phyloP scores from a whole-genome alignment of 2,113 vertebrate genomes.

The Dolichallabes microphthalmus region DNA sequence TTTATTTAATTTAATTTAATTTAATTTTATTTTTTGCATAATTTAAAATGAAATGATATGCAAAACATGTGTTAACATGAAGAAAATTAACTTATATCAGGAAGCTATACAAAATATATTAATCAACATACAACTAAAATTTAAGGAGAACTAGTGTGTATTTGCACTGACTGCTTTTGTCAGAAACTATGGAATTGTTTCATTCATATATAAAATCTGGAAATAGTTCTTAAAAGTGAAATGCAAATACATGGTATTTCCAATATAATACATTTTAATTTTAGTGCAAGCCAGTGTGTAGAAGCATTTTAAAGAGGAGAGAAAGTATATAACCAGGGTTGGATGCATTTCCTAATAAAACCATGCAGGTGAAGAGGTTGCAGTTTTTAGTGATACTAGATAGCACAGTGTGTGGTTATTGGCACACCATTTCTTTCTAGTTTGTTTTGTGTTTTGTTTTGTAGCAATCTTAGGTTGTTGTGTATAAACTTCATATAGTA shows the following conservation, averaged over 20 bases:
- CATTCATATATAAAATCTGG: not conserved
- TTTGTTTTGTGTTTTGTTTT: not conserved
- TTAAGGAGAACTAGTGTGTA: not conserved
- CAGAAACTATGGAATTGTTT: not conserved
- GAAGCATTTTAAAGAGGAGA: not conserved
- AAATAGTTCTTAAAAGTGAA: not conserved
- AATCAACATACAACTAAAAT: not conserved
- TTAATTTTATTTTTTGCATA: not conserved
- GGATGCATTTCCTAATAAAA: not conserved
- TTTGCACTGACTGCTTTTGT: not conserved
- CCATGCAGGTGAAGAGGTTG: slow-evolving; percentile 12
- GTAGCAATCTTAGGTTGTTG: slow-evolving; percentile 18
- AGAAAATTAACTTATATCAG: not conserved
- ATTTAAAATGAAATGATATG: not conserved
- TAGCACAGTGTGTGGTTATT: slow-evolving; percentile 10
- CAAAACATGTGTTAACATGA: not conserved
- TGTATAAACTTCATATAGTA: slow-evolving; percentile 20
- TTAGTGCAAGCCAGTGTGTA: not conserved
- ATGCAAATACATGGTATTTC: slow-evolving; percentile 12
- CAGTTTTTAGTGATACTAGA: not conserved
- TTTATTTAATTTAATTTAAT: not conserved
- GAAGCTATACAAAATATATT: not conserved
- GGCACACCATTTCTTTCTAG: not conserved
- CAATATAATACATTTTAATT: not conserved
- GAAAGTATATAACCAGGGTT: not conserved